Percentiles rank a stretch among this genome's conserved stretches.
These are phyloP conservation scores for Daboia siamensis DNA, from an alignment of 2,113 vertebrate species.

Conservation along the genomic window DNA sequence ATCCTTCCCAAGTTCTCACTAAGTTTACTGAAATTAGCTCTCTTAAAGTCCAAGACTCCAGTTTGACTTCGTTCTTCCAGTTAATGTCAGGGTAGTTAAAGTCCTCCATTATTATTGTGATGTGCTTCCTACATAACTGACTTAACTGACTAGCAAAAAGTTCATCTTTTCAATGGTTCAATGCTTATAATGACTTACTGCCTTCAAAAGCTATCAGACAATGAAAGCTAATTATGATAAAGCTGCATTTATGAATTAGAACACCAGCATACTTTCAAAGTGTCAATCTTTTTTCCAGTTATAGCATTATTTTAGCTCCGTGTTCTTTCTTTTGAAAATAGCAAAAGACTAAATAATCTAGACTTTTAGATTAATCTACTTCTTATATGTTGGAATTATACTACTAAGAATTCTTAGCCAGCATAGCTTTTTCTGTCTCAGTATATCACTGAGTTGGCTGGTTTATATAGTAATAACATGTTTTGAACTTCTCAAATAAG, in stretches of 20 bases:
- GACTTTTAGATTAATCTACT: background rate
- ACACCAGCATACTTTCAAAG: background rate
- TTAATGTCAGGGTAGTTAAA: too few relatives aligned
- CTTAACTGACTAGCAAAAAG: too few relatives aligned
- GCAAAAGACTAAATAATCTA: background rate
- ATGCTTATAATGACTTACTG: background rate
- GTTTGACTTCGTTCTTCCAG: too few relatives aligned
- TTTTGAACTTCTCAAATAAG: background rate
- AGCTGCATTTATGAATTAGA: background rate
- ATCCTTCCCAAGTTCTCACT: too few relatives aligned
- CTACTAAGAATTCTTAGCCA: background rate
- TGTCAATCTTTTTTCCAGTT: background rate
- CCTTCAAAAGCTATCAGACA: background rate
- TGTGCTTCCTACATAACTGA: too few relatives aligned
- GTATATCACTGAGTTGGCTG: background rate
- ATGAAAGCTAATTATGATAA: background rate
- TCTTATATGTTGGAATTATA: background rate
- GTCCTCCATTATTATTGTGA: too few relatives aligned
- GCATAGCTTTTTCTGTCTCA: background rate
- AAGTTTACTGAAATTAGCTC: too few relatives aligned
- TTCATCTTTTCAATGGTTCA: background rate
- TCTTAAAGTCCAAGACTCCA: too few relatives aligned
- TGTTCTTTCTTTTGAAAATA: background rate
- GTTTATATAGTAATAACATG: background rate
- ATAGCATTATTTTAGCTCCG: background rate